phyloP scores from a whole-genome alignment of 2,797 vertebrate species.

The Synaphobranchus kaupii region DNA sequence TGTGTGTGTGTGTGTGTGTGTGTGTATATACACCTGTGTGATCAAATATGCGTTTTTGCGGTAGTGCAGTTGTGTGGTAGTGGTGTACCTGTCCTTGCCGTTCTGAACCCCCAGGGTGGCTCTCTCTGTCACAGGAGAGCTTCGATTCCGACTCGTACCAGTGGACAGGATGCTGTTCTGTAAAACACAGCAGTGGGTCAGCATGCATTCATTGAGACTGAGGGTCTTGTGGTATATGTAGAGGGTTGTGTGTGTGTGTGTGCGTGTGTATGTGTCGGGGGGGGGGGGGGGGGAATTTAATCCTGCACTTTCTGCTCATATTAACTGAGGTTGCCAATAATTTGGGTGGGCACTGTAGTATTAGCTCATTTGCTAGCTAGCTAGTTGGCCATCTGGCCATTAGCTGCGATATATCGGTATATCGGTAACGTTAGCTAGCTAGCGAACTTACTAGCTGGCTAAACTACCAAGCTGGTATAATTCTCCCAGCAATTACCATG shows the following conservation, averaged over 20 bases:
- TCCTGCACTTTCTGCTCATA: too few relatives aligned
- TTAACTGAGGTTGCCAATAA: too few relatives aligned
- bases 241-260: neutral
- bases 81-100: constrained; percentile 78
- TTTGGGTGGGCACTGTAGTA: too few relatives aligned
- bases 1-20: neutral
- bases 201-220: neutral
- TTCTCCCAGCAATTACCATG: too few relatives aligned
- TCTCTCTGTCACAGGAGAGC: constrained; percentile 74
- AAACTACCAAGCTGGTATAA: too few relatives aligned
- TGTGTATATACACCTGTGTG: neutral
- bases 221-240: neutral
- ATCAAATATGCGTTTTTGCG: neutral
- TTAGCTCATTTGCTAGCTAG: too few relatives aligned
- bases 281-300: neutral
- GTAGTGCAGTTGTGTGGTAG: neutral
- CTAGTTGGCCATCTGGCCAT: too few relatives aligned
- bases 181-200: constrained; percentile 29
- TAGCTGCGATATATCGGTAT: too few relatives aligned
- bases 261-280: neutral
- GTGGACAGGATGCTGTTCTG: constrained; percentile 81
- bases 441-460: too few relatives aligned
- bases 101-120: constrained; percentile 77
- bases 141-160: constrained; percentile 77
- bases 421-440: too few relatives aligned